A percentile compares a stretch with the other conserved stretches of the same genome.
These are phyloP conservation scores for Tupiocoris notatus DNA, from an alignment of 2,888 invertebrate species.

Conservation along the genomic window DNA sequence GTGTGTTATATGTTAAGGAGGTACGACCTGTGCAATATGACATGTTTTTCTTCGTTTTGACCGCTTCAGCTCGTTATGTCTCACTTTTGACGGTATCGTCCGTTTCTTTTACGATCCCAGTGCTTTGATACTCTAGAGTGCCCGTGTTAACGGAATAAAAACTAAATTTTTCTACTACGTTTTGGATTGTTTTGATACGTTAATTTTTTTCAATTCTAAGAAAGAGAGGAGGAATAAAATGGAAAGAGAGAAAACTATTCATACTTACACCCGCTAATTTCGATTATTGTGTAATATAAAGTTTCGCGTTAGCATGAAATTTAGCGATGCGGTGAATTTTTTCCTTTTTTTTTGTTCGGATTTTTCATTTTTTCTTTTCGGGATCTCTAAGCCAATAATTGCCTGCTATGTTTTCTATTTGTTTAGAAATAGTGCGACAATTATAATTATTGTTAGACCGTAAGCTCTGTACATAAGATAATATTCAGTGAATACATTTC, in stretches of 20 bases:
- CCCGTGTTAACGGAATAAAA: neutral
- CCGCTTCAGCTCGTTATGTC: neutral
- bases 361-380: constrained; percentile 13
- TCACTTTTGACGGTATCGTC: neutral
- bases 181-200: neutral
- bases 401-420: neutral
- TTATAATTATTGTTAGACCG: neutral
- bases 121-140: neutral
- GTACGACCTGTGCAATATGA: neutral
- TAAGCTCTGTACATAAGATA: constrained; percentile 25
- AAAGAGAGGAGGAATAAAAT: too few species aligned
- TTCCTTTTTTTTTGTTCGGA: too few species aligned
- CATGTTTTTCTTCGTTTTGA: neutral
- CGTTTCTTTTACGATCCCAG: neutral
- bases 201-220: neutral
- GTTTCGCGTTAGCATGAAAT: too few species aligned
- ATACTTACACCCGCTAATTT: too few species aligned
- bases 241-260: too few species aligned
- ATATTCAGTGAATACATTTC: constrained; percentile 40
- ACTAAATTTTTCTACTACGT: neutral
- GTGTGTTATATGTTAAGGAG: neutral
- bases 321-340: too few species aligned
- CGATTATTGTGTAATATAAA: too few species aligned
- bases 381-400: constrained; percentile 20
- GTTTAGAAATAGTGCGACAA: neutral